phyloP scores from a whole-genome alignment of 2,113 vertebrate genomes.

The Gymnorhina tibicen region DNA sequence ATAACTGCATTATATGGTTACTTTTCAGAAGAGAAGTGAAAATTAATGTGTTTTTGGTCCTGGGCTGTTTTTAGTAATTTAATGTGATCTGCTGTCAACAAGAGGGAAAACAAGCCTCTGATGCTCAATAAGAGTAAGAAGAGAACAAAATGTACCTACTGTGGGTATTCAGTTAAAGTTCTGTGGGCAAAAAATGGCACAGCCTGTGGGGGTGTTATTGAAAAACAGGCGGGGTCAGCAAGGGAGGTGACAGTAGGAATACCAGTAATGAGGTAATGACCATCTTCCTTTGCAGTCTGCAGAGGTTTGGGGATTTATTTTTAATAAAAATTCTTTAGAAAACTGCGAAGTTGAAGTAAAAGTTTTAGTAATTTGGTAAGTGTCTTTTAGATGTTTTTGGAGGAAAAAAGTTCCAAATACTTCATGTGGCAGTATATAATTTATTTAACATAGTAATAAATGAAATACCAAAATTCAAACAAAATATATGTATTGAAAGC shows the following conservation, averaged over 20 bases:
- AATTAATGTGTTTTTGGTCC: constrained; percentile 3
- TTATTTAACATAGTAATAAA: neutral
- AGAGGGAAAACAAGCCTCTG: constrained; percentile 10
- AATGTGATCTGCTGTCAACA: constrained; percentile 9
- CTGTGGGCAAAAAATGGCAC: neutral
- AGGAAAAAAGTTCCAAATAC: neutral
- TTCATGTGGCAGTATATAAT: neutral
- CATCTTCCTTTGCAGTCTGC: neutral
- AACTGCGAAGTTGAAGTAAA: neutral
- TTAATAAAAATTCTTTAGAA: neutral
- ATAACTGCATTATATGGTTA: neutral
- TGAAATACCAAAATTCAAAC: neutral
- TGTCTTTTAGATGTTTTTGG: neutral
- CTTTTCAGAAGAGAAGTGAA: constrained; percentile 4
- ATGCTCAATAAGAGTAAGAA: neutral
- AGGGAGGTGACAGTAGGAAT: neutral
- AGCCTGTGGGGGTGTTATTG: neutral
- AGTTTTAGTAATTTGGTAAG: neutral
- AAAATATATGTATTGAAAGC: neutral
- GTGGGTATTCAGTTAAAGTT: neutral
- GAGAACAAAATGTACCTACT: constrained; percentile 11
- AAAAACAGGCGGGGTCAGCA: neutral
- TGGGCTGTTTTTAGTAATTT: constrained; percentile 10
- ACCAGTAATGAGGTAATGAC: neutral
- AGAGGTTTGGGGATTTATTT: neutral